These are phyloP conservation scores for Orthosia incerta DNA, from an alignment of 2,888 invertebrate genomes.

Conservation along the genomic window DNA sequence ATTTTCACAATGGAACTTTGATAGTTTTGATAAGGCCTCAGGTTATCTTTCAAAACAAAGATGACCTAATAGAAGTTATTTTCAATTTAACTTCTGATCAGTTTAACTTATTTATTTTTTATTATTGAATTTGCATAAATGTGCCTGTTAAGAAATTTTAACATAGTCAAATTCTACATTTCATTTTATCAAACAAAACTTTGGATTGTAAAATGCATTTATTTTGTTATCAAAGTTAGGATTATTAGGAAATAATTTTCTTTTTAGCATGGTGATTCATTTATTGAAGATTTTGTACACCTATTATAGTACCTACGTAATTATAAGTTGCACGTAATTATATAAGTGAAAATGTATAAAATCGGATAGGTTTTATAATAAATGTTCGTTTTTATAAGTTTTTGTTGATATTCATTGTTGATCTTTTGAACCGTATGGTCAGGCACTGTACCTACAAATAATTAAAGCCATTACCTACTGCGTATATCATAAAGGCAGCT, in stretches of 20 bases:
- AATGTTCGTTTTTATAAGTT: conserved; percentile 66
- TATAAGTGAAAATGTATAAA: conserved; percentile 61
- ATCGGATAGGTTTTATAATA: conserved; percentile 67
- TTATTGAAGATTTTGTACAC: conserved; percentile 52
- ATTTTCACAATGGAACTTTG: too few relatives aligned
- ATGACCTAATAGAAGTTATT: background rate
- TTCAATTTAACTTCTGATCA: background rate
- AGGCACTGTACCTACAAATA: too few relatives aligned
- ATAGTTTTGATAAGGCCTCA: too few relatives aligned
- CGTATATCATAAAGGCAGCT: too few relatives aligned
- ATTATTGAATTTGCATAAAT: conserved; percentile 22
- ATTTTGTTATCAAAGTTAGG: conserved; percentile 47
- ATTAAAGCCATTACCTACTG: too few relatives aligned
- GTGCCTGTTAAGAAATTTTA: conserved; percentile 39
- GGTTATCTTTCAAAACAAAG: background rate
- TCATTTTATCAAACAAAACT: conserved; percentile 19
- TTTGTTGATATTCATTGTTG: background rate
- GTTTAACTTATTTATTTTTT: conserved; percentile 3
- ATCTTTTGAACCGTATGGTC: background rate
- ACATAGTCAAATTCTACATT: conserved; percentile 21
- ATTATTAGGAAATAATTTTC: conserved; percentile 23
- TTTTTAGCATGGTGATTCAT: conserved; percentile 28
- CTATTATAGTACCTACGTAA: conserved; percentile 43
- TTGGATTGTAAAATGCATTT: conserved; percentile 60
- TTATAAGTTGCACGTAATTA: conserved; percentile 60